phyloP scores from a whole-genome alignment of 92 coral and sea anemone genomes.

The Bergia sp. region DNA sequence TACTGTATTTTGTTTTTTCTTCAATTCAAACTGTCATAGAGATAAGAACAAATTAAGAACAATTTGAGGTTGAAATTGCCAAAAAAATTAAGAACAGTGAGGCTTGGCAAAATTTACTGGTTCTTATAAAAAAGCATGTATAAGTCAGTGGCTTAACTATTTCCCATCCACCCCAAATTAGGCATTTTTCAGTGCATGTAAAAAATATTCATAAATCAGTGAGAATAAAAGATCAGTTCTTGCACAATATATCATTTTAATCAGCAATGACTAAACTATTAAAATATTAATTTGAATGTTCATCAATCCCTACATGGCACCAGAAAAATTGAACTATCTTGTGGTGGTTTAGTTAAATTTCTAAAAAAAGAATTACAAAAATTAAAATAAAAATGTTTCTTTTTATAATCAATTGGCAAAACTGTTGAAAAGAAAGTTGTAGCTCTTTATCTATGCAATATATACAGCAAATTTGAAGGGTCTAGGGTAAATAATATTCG shows the following conservation, averaged over 20 bases:
- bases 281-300: constrained; percentile 4
- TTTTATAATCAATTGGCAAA: constrained; percentile 17
- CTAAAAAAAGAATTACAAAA: background rate
- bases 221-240: constrained; percentile 14
- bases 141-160: background rate
- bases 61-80: too few relatives aligned
- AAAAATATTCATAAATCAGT: constrained; percentile 3
- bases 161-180: background rate
- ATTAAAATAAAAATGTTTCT: background rate
- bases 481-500: constrained; percentile 1
- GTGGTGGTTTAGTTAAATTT: background rate
- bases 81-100: too few relatives aligned
- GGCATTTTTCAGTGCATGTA: background rate
- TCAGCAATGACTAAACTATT: constrained; percentile 35
- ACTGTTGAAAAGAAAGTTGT: constrained; percentile 36
- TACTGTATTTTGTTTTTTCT: too few relatives aligned
- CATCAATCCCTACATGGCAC: constrained; percentile 19
- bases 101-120: too few relatives aligned
- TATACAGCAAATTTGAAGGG: constrained; percentile 36
- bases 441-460: constrained; percentile 30
- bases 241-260: background rate
- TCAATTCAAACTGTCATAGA: too few relatives aligned
- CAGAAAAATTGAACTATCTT: constrained; percentile 9
- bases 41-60: too few relatives aligned
- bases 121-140: too few relatives aligned